phyloP scores from a whole-genome alignment of 2,113 vertebrate species.

The Syngnathus floridae region DNA sequence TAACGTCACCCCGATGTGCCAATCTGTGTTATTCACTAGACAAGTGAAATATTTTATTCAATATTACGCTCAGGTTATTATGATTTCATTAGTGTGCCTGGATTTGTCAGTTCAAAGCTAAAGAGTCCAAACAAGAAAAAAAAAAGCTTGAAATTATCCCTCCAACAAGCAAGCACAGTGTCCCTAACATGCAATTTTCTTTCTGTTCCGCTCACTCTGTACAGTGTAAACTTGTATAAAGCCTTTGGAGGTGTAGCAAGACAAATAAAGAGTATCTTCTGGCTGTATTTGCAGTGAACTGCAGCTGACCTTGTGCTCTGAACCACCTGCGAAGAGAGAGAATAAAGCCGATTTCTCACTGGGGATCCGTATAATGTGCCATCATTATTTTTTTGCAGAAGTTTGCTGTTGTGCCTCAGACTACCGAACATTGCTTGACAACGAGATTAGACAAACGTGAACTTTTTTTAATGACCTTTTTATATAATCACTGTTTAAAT shows the following conservation, averaged over 20 bases:
- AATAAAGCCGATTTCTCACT: slow-evolving; percentile 38
- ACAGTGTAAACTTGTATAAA: neutral
- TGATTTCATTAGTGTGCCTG: neutral
- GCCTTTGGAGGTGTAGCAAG: slow-evolving; percentile 1
- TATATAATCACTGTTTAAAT: neutral
- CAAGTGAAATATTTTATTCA: neutral
- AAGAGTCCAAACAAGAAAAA: neutral
- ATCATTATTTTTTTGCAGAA: slow-evolving; percentile 30
- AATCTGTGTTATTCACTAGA: neutral
- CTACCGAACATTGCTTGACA: neutral
- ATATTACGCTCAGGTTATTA: neutral
- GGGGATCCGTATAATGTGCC: slow-evolving; percentile 36
- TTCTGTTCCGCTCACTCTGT: neutral
- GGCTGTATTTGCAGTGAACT: slow-evolving; percentile 39
- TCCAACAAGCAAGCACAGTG: neutral
- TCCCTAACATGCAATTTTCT: neutral
- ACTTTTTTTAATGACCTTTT: neutral
- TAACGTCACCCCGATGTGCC: neutral
- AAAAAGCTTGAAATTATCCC: neutral
- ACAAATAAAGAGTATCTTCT: slow-evolving; percentile 19
- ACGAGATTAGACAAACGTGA: neutral
- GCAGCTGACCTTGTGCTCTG: slow-evolving; percentile 38
- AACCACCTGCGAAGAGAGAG: slow-evolving; percentile 34
- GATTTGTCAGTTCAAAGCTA: neutral
- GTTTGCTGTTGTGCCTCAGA: slow-evolving; percentile 7